Percentiles rank a stretch among this genome's conserved stretches.
phyloP scores from a whole-genome alignment of 2,113 vertebrate species.

The Lota lota region DNA sequence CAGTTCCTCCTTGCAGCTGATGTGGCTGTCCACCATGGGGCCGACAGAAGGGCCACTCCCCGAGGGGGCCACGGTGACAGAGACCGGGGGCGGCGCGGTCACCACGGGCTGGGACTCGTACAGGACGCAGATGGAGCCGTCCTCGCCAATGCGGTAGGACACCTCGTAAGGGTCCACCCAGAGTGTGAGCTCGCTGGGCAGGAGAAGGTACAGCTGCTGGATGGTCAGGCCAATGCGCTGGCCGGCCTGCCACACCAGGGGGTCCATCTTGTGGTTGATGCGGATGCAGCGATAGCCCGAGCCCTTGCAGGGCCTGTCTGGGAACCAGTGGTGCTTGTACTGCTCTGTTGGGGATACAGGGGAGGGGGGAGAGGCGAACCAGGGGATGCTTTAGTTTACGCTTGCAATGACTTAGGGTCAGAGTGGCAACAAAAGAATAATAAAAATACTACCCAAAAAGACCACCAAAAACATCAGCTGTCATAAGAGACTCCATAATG shows the following conservation, averaged over 20 bases:
- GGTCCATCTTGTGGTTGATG: constrained; percentile 99
- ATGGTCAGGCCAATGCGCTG: constrained; percentile 96
- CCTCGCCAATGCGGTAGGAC: constrained; percentile 98
- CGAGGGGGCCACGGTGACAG: constrained; percentile 63
- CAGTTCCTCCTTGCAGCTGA: constrained; percentile 99
- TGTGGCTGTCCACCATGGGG: constrained; percentile 93
- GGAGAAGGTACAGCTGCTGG: constrained; percentile 96
- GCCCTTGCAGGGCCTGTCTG: constrained; percentile 95
- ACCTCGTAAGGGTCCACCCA: constrained; percentile 99
- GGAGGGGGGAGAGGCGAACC: background rate
- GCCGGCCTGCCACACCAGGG: constrained; percentile 94
- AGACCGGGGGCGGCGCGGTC: constrained; percentile 49
- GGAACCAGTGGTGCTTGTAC: constrained; percentile 99
- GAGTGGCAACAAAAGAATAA: constrained; percentile 6
- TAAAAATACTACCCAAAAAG: background rate
- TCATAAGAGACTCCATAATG: background rate
- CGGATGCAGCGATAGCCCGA: constrained; percentile 99
- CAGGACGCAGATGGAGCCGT: constrained; percentile 98
- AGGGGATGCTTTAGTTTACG: too few species aligned
- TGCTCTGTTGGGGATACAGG: constrained; percentile 79
- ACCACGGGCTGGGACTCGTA: constrained; percentile 88
- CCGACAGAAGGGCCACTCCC: constrained; percentile 69
- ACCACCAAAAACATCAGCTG: background rate
- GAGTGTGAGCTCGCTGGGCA: constrained; percentile 98
- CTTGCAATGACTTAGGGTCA: background rate